These are phyloP conservation scores for Andrena chrysosceles DNA, from an alignment of 2,888 invertebrate species.

Conservation along the genomic window DNA sequence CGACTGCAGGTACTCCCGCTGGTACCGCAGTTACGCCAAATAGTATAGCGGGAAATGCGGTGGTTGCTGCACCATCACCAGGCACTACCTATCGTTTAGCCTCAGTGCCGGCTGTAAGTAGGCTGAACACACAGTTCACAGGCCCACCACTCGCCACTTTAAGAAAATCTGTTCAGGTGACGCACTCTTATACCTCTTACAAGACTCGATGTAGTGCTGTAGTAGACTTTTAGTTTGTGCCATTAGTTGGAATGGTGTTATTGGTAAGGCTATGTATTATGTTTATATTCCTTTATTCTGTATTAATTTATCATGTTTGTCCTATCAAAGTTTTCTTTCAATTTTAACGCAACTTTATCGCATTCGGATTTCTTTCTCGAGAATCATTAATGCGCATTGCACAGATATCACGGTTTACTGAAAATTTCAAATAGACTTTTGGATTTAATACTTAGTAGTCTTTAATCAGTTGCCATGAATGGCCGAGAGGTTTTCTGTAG, in stretches of 20 bases:
- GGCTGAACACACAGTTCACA: slow-evolving; percentile 87
- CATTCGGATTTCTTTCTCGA: slow-evolving; percentile 27
- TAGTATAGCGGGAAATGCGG: slow-evolving; percentile 82
- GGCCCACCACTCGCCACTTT: slow-evolving; percentile 87
- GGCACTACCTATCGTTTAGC: slow-evolving; percentile 92
- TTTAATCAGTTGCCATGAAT: slow-evolving; percentile 18
- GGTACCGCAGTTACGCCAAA: slow-evolving; percentile 84
- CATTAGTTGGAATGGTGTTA: slow-evolving; percentile 78
- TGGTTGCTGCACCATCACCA: slow-evolving; percentile 80
- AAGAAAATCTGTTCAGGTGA: slow-evolving; percentile 86
- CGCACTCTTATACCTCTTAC: slow-evolving; percentile 82
- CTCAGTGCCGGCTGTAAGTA: slow-evolving; percentile 95
- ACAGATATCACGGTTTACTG: slow-evolving; percentile 1
- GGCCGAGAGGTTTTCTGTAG: slow-evolving; percentile 40
- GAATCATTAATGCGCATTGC: slow-evolving; percentile 21
- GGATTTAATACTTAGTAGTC: background rate
- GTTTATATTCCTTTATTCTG: slow-evolving; percentile 50
- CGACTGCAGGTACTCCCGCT: slow-evolving; percentile 86
- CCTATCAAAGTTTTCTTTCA: slow-evolving; percentile 22
- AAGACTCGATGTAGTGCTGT: slow-evolving; percentile 83
- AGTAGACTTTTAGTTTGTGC: slow-evolving; percentile 77
- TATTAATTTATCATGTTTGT: slow-evolving; percentile 27
- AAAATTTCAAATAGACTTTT: slow-evolving; percentile 5
- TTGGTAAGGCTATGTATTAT: slow-evolving; percentile 68
- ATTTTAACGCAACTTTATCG: slow-evolving; percentile 24